phyloP scores from a whole-genome alignment of 2,888 invertebrate genomes.

The Galerucella pusilla region DNA sequence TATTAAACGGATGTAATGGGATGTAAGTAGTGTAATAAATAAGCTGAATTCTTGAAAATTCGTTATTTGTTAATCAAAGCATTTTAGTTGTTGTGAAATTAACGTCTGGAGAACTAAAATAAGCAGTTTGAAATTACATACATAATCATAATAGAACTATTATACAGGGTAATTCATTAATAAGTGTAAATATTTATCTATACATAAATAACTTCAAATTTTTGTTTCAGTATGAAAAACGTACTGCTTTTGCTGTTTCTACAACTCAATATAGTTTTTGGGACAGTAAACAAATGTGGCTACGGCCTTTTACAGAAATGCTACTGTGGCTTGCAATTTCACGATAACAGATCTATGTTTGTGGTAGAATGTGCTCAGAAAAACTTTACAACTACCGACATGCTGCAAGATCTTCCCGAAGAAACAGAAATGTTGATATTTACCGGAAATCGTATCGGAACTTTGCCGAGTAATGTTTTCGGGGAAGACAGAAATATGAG shows the following conservation, averaged over 20 bases:
- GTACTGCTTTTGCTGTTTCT: constrained; percentile 24
- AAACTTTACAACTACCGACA: constrained; percentile 69
- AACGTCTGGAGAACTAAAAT: no score
- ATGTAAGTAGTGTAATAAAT: no score
- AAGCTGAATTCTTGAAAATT: no score
- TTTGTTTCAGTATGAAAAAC: constrained; percentile 39
- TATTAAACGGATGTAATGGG: no score
- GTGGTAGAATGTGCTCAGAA: constrained; percentile 79
- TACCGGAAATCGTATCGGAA: constrained; percentile 74
- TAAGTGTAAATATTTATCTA: not conserved
- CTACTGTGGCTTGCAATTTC: constrained; percentile 68
- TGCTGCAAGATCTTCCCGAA: constrained; percentile 72
- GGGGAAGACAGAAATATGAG: constrained; percentile 65
- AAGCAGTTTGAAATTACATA: no score
- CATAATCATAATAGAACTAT: not conserved
- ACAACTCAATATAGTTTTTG: constrained; percentile 23
- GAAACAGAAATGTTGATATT: constrained; percentile 78
- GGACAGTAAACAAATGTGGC: constrained; percentile 54
- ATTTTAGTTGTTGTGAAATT: no score
- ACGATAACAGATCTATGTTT: constrained; percentile 66
- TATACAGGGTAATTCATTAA: not conserved
- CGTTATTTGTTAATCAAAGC: no score
- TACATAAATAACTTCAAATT: not conserved
- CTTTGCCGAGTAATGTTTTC: constrained; percentile 77
- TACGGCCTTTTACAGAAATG: constrained; percentile 64